Conservation (phyloP, 2,797 vertebrate genomes). For the Pseudotriccus pelzelni region DNA sequence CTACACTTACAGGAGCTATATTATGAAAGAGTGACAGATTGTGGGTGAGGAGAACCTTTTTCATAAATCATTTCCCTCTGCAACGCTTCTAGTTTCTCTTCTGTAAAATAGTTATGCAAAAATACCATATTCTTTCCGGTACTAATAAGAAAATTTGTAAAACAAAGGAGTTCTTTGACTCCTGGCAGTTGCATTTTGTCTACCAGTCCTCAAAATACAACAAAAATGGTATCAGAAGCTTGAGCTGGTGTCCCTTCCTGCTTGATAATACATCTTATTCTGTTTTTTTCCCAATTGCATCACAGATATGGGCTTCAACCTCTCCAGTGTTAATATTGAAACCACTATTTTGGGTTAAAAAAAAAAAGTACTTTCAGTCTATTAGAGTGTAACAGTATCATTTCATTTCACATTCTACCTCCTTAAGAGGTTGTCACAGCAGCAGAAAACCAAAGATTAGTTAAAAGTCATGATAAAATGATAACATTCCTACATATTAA, state of each 20-base stretch:
- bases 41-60: neutral
- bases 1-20: neutral
- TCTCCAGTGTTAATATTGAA: neutral
- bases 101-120: neutral
- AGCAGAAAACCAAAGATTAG: constrained; percentile 27
- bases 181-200: neutral
- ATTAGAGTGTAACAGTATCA: neutral
- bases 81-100: neutral
- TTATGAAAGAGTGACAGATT: neutral
- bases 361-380: neutral
- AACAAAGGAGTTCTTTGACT: neutral
- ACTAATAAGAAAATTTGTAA: neutral
- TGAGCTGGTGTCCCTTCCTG: neutral
- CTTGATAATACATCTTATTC: neutral
- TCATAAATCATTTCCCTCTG: neutral
- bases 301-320: neutral
- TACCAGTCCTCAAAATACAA: neutral
- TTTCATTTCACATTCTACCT: constrained; percentile 33
- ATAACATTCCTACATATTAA: neutral
- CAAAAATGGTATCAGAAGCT: neutral
- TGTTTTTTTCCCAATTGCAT: neutral
- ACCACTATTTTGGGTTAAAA: neutral
- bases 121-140: neutral
- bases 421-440: constrained; percentile 56
- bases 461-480: constrained; percentile 47